Evolutionary conservation across 2,113 vertebrate genomes (phyloP), one percentile per base, ranked within the genome.

Genomic region (Greenwoodochromis staneri): DNA sequence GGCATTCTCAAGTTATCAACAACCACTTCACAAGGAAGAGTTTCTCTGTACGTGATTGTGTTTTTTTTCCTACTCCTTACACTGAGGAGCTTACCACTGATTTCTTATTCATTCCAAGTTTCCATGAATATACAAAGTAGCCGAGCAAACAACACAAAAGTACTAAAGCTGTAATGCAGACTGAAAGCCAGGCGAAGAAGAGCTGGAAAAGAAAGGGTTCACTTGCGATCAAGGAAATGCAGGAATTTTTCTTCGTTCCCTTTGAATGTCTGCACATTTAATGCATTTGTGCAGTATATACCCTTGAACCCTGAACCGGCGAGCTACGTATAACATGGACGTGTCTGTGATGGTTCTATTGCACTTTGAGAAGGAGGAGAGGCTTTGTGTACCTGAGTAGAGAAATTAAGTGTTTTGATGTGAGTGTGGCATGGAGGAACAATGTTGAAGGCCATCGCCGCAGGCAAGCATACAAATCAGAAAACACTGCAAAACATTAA

Each of bases 361-460:
- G 78, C 87, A 89, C 88, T 90, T 88, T 63, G 84, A 90, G 87
- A 51, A 69, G 63, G 42, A 87, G 63, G 53, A 66, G 84, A 78
- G 59, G 49, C 87, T 90, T 93, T 93, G 92, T 93, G 19, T 88
- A 90, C 91, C 91, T 82, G 84, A 89, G 91, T 86, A 93, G 91
- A 93, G 93, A 94, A 93, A 93, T 86, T 3, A 29, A 34, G 5
- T 87, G 91, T 93, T 94, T 94, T 95, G 84, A 94, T 94, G 92
- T 92, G 36, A n/a, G 87, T 16, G 45, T 89, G 86, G 78, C 88
- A 57, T 81, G 76, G 86, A 89, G 82, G 86, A 90, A 92, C 91
- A 92, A 93, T 90, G 86, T 89, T 85, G 95, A 94, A 95, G 95
- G 95, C 93, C 93, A 78, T 85, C 3, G 84, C 88, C 85, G 85